Percentiles rank a stretch among this genome's conserved stretches.
phyloP scores from a whole-genome alignment of 2,797 vertebrate genomes.

The Eulemur rubriventer region DNA sequence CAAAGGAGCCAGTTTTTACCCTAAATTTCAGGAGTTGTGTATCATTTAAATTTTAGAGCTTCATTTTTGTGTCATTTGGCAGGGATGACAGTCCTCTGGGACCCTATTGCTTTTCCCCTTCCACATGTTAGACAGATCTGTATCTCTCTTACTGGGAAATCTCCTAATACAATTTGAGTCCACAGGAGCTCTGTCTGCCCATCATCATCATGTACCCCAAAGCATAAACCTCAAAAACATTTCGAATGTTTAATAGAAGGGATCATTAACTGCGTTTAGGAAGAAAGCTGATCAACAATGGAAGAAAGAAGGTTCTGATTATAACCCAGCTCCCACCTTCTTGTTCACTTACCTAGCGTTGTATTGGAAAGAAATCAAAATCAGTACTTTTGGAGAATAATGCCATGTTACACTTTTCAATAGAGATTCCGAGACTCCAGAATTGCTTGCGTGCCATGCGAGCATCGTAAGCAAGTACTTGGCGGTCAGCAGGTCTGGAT shows the following conservation, averaged over 20 bases:
- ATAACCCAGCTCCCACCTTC: not conserved
- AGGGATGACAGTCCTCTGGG: not conserved
- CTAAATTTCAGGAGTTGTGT: not conserved
- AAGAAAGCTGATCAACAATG: not conserved
- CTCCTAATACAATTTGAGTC: not conserved
- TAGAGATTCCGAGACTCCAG: not conserved
- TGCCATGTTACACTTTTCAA: not conserved
- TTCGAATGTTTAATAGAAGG: not conserved
- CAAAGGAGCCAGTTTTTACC: not conserved
- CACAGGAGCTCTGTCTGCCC: not conserved
- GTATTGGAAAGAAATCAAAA: not conserved
- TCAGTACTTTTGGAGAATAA: not conserved
- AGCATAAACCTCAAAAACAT: slow-evolving; percentile 18
- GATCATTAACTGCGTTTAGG: not conserved
- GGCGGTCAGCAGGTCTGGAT: not conserved
- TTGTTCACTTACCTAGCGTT: not conserved
- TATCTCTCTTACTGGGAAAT: not conserved
- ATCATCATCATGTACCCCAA: not conserved
- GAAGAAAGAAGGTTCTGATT: not conserved
- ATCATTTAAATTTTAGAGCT: not conserved
- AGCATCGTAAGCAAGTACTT: not conserved
- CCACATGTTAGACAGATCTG: not conserved
- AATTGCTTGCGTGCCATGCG: not conserved
- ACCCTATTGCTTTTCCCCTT: not conserved
- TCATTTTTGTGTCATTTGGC: not conserved